Evolutionary conservation across 2,113 vertebrate genomes (phyloP).

Genomic region (Clupea harengus): DNA sequence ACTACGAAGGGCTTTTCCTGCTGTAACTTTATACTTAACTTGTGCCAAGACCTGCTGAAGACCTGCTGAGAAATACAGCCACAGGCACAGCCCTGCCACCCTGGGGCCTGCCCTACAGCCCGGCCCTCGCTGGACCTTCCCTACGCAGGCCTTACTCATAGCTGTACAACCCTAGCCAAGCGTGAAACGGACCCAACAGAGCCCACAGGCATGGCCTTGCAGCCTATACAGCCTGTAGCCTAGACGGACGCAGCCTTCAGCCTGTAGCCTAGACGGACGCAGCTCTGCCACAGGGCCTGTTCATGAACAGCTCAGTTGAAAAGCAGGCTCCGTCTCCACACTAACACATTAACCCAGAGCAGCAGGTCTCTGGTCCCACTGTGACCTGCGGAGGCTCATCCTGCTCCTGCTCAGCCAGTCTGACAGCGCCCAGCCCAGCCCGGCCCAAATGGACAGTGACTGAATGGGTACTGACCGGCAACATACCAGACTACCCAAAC

Average conservation of each 20-base stretch:
- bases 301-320: background rate
- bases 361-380: background rate
- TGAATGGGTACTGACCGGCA: background rate
- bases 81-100: background rate
- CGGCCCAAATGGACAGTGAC: background rate
- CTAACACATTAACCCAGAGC: background rate
- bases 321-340: background rate
- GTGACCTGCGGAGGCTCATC: background rate
- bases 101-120: too few species aligned
- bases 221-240: too few species aligned
- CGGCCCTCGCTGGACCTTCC: too few species aligned
- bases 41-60: background rate
- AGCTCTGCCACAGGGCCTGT: background rate
- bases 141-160: too few species aligned
- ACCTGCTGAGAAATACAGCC: background rate
- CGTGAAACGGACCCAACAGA: too few species aligned
- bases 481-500: background rate
- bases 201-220: too few species aligned
- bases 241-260: too few species aligned
- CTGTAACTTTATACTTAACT: background rate
- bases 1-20: background rate
- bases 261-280: too few species aligned
- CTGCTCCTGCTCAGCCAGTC: too few species aligned
- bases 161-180: too few species aligned
- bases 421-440: too few species aligned